Evolutionary conservation across 2,113 vertebrate genomes (phyloP).

Genomic region (Percina caprodes): DNA sequence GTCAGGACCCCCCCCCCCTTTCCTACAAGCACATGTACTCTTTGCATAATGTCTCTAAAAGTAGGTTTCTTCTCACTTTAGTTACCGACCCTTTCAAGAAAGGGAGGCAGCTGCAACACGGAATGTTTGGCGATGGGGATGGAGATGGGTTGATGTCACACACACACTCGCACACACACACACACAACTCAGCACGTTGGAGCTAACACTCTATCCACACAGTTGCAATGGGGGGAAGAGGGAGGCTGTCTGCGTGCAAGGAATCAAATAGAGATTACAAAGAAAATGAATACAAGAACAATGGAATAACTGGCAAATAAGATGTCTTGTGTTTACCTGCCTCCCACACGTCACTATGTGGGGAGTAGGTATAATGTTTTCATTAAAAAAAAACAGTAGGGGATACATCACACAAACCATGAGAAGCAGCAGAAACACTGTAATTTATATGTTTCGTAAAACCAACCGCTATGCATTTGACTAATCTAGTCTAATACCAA

Average conservation of each 20-base stretch:
- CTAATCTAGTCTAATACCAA: conserved; percentile 21
- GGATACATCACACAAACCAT: neutral
- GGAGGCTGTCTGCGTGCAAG: conserved; percentile 37
- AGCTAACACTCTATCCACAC: conserved; percentile 6
- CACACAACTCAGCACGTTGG: neutral
- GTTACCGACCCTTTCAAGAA: conserved; percentile 44
- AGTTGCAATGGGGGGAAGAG: conserved; percentile 22
- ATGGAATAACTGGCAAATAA: conserved; percentile 11
- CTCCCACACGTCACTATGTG: conserved; percentile 2
- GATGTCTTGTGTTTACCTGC: conserved; percentile 30
- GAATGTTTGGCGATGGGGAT: conserved; percentile 2
- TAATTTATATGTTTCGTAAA: neutral
- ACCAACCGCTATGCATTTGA: neutral
- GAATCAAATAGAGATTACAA: conserved; percentile 40
- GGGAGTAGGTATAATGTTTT: neutral
- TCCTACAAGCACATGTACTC: conserved; percentile 44
- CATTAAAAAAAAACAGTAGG: conserved; percentile 18
- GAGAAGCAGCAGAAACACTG: conserved; percentile 25
- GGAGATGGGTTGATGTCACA: conserved; percentile 27
- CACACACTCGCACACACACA: neutral
- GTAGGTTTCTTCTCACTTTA: neutral
- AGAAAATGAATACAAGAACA: neutral
- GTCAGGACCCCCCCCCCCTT: conserved; percentile 30
- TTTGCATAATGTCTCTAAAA: conserved; percentile 25
- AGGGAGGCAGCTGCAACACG: conserved; percentile 38